Percentiles rank a stretch among this genome's conserved stretches.
phyloP scores from a whole-genome alignment of 2,888 invertebrate species.

The Odontomyia ornata region DNA sequence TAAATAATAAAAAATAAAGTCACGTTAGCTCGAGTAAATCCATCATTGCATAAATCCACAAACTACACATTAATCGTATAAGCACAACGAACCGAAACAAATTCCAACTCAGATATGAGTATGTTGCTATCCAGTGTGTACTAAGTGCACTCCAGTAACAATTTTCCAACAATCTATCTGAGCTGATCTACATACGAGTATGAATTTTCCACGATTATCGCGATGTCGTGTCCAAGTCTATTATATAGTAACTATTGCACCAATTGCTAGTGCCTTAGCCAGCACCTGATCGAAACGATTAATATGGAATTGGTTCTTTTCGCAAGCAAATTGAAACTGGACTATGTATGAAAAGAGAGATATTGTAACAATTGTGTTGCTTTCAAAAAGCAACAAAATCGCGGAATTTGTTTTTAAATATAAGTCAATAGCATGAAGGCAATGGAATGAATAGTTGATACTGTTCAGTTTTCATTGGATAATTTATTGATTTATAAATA shows the following conservation, averaged over 20 bases:
- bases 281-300: constrained; percentile 14
- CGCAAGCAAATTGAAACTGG: not conserved
- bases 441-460: not conserved
- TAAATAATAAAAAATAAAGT: not conserved
- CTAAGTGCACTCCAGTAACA: not conserved
- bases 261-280: not conserved
- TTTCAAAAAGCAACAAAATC: no score
- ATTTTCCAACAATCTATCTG: no score
- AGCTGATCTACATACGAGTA: not conserved
- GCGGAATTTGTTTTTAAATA: no score
- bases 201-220: not conserved
- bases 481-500: no score
- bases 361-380: no score
- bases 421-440: not conserved
- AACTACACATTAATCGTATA: not conserved
- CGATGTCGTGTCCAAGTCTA: not conserved
- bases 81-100: not conserved
- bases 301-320: not conserved
- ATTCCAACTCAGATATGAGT: no score
- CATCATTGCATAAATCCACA: not conserved
- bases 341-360: not conserved
- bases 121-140: not conserved
- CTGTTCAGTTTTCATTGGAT: no score
- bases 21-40: not conserved
- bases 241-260: not conserved